These are phyloP conservation scores for Metopolophium dirhodum DNA, from an alignment of 1,140 invertebrate species.

Conservation along the genomic window DNA sequence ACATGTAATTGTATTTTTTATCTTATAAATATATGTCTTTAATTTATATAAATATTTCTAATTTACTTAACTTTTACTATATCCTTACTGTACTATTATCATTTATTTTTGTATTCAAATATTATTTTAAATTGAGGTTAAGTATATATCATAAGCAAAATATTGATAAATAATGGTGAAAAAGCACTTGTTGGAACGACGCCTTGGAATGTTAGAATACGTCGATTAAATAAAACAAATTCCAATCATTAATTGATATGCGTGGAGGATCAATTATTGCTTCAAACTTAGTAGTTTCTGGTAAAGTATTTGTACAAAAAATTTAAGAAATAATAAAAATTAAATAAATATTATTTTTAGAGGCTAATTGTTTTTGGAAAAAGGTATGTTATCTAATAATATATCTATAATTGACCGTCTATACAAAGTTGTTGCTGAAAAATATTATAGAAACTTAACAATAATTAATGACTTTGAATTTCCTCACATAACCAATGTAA, in stretches of 20 bases:
- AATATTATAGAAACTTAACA: not conserved
- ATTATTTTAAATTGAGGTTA: not conserved
- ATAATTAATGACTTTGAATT: not conserved
- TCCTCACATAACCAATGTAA: not conserved
- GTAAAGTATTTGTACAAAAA: not conserved
- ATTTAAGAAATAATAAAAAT: no score
- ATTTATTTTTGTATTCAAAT: no score
- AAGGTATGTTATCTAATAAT: not conserved
- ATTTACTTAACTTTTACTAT: no score
- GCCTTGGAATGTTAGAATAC: conserved; percentile 14
- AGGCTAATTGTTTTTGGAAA: conserved; percentile 25
- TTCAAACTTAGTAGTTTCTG: conserved; percentile 13
- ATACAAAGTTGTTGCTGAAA: conserved; percentile 28
- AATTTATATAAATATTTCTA: no score
- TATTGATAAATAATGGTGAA: not conserved
- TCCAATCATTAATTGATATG: not conserved
- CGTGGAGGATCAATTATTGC: not conserved
- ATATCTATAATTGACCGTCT: not conserved
- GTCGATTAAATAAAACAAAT: not conserved
- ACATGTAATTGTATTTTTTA: not conserved
- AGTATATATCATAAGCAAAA: not conserved
- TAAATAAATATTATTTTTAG: not conserved
- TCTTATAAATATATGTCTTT: not conserved
- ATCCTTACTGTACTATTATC: no score
- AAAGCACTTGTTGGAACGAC: not conserved